Evolutionary conservation across 2,113 vertebrate genomes (phyloP).

Genomic region (Dicentrarchus labrax): DNA sequence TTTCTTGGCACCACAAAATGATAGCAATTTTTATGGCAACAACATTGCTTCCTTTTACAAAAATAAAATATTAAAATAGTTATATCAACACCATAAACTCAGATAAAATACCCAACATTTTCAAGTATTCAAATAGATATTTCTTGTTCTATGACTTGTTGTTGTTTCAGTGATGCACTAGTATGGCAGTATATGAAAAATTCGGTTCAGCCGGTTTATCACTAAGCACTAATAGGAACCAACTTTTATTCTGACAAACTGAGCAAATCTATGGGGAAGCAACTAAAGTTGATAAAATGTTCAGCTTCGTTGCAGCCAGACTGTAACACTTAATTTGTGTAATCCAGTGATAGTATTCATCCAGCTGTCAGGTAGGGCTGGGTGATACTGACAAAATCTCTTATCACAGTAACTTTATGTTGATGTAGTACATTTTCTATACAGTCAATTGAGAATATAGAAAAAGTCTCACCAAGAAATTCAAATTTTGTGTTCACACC

Average conservation of each 20-base stretch:
- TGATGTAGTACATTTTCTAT: neutral
- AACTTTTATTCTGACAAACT: neutral
- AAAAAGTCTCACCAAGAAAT: neutral
- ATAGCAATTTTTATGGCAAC: no score
- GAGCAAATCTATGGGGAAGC: neutral
- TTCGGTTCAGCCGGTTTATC: no score
- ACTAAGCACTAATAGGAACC: neutral
- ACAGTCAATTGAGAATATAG: neutral
- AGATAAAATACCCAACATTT: no score
- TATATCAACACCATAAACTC: no score
- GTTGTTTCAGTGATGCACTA: no score
- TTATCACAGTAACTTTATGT: neutral
- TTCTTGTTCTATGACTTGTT: no score
- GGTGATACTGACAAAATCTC: neutral
- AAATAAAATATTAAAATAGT: no score
- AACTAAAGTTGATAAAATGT: neutral
- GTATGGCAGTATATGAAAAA: no score
- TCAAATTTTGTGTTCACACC: neutral
- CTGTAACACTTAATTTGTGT: neutral
- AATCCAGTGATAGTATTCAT: neutral
- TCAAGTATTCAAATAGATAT: no score
- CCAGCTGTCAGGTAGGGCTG: neutral
- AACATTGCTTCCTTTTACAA: no score
- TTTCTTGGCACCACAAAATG: no score
- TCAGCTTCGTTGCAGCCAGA: neutral